Conservation (phyloP, 2,113 vertebrate species). For the Hepsetus odoe region DNA sequence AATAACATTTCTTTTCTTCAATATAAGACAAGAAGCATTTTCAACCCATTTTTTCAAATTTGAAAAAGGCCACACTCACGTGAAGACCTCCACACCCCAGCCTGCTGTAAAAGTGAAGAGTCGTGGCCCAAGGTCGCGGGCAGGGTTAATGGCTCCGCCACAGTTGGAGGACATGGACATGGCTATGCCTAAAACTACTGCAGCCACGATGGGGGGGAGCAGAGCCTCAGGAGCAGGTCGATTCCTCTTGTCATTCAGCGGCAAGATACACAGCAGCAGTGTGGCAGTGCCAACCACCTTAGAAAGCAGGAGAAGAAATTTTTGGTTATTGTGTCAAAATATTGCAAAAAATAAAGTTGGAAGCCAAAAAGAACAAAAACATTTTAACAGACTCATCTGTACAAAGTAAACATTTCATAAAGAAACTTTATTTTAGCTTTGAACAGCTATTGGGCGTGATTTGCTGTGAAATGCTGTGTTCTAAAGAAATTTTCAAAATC, state of each 20-base stretch:
- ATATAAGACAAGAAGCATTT: too few species aligned
- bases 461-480: too few species aligned
- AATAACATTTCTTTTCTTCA: background rate
- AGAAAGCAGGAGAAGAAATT: background rate
- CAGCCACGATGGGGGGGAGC: constrained; percentile 74
- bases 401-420: too few species aligned
- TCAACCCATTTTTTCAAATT: too few species aligned
- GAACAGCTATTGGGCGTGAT: too few species aligned
- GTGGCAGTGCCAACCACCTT: constrained; percentile 80
- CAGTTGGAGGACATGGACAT: constrained; percentile 82
- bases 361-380: too few species aligned
- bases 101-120: constrained; percentile 85
- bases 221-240: constrained; percentile 73
- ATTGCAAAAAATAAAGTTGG: too few species aligned
- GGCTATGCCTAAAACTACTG: constrained; percentile 76
- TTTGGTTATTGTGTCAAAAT: background rate
- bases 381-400: too few species aligned
- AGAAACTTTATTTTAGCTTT: too few species aligned
- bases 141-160: constrained; percentile 85
- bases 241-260: constrained; percentile 76
- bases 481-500: too few species aligned
- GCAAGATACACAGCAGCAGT: constrained; percentile 76
- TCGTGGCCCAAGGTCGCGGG: constrained; percentile 83
- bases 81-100: constrained; percentile 84
- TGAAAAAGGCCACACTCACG: too few species aligned